These are phyloP conservation scores for Ceratoteleas bidentatus DNA, from an alignment of 1,140 invertebrate species.

Conservation along the genomic window DNA sequence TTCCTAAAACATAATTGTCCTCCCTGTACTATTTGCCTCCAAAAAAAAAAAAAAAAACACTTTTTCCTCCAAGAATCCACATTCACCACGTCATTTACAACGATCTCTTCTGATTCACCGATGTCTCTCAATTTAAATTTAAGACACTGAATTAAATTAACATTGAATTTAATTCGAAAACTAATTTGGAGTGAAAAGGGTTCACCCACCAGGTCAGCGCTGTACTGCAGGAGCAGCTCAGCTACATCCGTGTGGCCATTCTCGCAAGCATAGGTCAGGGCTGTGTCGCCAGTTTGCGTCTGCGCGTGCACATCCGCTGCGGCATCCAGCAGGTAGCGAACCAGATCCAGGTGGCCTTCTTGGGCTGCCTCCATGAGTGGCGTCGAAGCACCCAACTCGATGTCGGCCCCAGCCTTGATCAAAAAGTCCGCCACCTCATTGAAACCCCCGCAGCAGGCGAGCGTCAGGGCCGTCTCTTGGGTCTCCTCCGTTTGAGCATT, in stretches of 20 bases:
- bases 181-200: constrained; percentile 89
- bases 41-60: too few relatives aligned
- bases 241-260: constrained; percentile 97
- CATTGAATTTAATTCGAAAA: too few relatives aligned
- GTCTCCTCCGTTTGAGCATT: constrained; percentile 99
- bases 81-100: too few relatives aligned
- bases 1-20: too few relatives aligned
- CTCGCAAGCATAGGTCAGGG: constrained; percentile 98
- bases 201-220: constrained; percentile 96
- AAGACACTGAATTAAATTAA: too few relatives aligned
- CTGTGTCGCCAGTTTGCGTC: constrained; percentile 97
- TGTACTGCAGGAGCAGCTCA: constrained; percentile 92
- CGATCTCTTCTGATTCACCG: too few relatives aligned
- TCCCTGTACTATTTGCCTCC: too few relatives aligned
- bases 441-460: constrained; percentile 98
- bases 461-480: constrained; percentile 97
- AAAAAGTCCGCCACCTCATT: constrained; percentile 98
- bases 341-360: constrained; percentile 97
- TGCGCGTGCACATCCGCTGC: constrained; percentile 95
- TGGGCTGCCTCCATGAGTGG: constrained; percentile 99
- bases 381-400: constrained; percentile 97
- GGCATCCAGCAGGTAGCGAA: constrained; percentile 91
- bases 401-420: constrained; percentile 96
- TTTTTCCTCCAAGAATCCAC: too few relatives aligned
- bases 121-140: too few relatives aligned